Conservation (phyloP, 2,113 vertebrate genomes). For the Oncorhynchus kisutch region DNA sequence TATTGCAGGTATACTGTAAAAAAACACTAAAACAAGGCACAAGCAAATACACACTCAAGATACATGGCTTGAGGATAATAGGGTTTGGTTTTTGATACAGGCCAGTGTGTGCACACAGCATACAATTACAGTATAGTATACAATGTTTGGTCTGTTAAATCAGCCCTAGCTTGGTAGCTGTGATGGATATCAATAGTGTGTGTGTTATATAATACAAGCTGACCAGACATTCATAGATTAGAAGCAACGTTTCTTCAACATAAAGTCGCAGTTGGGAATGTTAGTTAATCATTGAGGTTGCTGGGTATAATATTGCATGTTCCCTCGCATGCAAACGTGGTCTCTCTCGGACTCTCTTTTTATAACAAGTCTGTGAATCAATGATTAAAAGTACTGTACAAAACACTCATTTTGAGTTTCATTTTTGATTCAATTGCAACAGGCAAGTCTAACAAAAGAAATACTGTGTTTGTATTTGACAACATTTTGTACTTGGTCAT, state of each 20-base stretch:
- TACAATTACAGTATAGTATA: neutral
- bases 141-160: neutral
- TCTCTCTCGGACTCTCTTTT: neutral
- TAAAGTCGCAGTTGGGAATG: neutral
- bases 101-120: neutral
- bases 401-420: neutral
- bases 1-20: neutral
- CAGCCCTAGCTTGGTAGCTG: neutral
- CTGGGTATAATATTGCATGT: neutral
- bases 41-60: conserved; percentile 7
- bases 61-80: neutral
- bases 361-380: neutral
- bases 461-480: conserved; percentile 6
- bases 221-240: neutral
- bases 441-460: neutral
- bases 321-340: conserved; percentile 8
- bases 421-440: neutral
- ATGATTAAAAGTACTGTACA: neutral
- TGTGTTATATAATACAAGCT: neutral
- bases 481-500: neutral
- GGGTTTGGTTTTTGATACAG: neutral
- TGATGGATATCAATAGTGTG: neutral
- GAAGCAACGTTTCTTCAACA: neutral
- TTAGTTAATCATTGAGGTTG: neutral
- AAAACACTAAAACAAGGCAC: conserved; percentile 36